Evolutionary conservation across 2,797 vertebrate genomes (phyloP).

Genomic region (Nyctalus aviator): DNA sequence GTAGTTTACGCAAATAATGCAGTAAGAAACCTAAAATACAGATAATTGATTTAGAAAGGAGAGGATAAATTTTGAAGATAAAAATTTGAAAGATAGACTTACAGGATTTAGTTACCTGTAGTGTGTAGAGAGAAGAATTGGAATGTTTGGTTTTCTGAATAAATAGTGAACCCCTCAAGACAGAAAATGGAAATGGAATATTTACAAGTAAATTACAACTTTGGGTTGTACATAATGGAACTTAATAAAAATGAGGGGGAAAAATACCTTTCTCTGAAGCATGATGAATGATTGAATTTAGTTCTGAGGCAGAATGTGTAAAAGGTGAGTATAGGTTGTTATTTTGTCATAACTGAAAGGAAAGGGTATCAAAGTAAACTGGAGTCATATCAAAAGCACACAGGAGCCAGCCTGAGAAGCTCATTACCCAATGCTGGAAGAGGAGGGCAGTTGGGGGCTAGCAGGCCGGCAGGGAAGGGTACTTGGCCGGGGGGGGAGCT

Average conservation of each 20-base stretch:
- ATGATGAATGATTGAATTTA: background rate
- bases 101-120: constrained; percentile 34
- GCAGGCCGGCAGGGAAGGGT: no score
- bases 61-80: background rate
- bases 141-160: background rate
- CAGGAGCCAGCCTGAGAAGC: background rate
- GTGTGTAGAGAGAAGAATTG: background rate
- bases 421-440: background rate
- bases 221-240: background rate
- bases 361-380: background rate
- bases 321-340: background rate
- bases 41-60: constrained; percentile 6
- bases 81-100: background rate
- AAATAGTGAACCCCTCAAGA: background rate
- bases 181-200: constrained; percentile 14
- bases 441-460: no score
- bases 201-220: background rate
- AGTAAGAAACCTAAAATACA: background rate
- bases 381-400: background rate
- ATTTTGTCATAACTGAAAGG: background rate
- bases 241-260: constrained; percentile 19
- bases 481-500: no score
- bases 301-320: constrained; percentile 1
- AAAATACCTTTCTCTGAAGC: background rate
- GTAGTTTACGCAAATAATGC: background rate